phyloP scores from a whole-genome alignment of 2,797 vertebrate species.

The Meda fulgida region DNA sequence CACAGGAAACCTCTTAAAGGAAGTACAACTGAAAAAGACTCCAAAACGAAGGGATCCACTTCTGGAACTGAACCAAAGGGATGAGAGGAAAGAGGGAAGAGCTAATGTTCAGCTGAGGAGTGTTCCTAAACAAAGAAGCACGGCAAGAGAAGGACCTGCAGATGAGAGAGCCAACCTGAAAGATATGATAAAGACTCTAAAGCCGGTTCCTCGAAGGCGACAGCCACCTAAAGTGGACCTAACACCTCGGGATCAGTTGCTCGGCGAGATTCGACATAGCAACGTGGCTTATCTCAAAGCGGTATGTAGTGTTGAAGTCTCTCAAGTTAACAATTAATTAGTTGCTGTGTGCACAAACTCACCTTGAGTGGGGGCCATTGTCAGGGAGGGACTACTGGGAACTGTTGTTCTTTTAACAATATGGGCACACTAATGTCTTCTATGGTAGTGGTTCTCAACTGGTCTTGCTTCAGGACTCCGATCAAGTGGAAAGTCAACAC shows the following conservation, averaged over 20 bases:
- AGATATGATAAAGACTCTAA: conserved; percentile 91
- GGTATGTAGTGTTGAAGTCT: conserved; percentile 75
- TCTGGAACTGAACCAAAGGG: conserved; percentile 70
- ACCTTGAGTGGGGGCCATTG: background rate
- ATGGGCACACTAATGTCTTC: background rate
- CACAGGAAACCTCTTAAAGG: conserved; percentile 73
- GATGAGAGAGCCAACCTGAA: conserved; percentile 87
- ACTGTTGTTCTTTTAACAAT: background rate
- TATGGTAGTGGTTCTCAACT: background rate
- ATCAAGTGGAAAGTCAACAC: too few relatives aligned
- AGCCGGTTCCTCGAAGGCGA: conserved; percentile 88
- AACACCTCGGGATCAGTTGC: conserved; percentile 90
- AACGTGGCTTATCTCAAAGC: conserved; percentile 94
- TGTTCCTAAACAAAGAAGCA: conserved; percentile 63
- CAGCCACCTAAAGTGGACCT: conserved; percentile 85
- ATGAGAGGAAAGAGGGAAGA: conserved; percentile 65
- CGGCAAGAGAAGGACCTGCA: conserved; percentile 44
- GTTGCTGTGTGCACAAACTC: background rate
- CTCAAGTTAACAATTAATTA: conserved; percentile 2
- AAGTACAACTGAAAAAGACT: conserved; percentile 83
- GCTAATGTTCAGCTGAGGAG: conserved; percentile 74
- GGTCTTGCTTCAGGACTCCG: background rate
- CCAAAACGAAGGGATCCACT: conserved; percentile 79
- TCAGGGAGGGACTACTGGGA: background rate
- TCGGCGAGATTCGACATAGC: conserved; percentile 91